Base-by-base conservation (phyloP, 2,888 invertebrate genomes). In the Drosophila aldrichi region DNA sequence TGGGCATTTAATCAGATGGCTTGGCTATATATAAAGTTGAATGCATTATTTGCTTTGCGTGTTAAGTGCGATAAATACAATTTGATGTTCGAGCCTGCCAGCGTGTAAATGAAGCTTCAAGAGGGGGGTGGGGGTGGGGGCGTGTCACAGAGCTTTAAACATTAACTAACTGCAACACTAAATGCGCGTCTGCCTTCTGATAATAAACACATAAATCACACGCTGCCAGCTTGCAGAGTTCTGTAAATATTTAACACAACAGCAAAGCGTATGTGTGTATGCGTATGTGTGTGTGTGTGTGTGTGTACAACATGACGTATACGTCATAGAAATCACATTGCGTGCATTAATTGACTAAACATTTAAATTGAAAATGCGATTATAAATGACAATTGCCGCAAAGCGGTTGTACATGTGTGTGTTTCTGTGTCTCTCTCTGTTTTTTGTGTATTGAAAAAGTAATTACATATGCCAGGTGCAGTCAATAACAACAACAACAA, bases 181-280 rank as follows among this genome's bases (percentile, higher is more conserved):
- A 87, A 82, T 70, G 51, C 61, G 66, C 77, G 70, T 70, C 70
- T 48, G 63, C 10, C 51, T 20, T 67, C 69, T 65, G 80, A 86
- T 88, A 83, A 83, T 88, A 76, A 88, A 82, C 78, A 88, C 81
- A 88, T 86, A 78, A 84, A 88, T 84, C 78, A 80, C 66, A 48
- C 54, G 46, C 54, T 38, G 67, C 29, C 58, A 68, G 62, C 76
- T 57, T 64, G 67, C 64, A 69, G 82, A 74, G 64, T 70, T 79
- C 66, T 64, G 63, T 56, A 76, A 78, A 77, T 77, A 88, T 77
- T 76, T 65, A 52, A 65, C 59, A 52, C 41, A 9, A 10, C 32
- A 29, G n/a, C 41, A 46, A 25, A 43, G 40, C 57, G 46, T 54
- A 61, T 8, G 36, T n/a, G 16, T 44, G 40, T 29, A n/a, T n/a